Conservation (phyloP, 2,888 invertebrate genomes). For the Lordiphosa fenestrarum region DNA sequence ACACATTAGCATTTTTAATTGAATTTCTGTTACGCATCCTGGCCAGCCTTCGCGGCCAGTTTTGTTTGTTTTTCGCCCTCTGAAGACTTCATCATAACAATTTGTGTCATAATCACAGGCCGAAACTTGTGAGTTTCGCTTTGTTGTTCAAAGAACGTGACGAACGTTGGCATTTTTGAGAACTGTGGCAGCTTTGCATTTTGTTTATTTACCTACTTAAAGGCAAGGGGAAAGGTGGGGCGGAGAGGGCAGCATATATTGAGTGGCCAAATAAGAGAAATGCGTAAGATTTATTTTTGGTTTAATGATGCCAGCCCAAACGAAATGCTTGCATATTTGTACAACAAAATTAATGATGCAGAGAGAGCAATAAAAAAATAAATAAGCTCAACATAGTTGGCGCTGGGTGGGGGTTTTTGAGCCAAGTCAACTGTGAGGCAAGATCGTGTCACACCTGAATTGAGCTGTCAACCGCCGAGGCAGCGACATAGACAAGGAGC, state of each 20-base stretch:
- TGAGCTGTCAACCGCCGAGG: conserved; percentile 44
- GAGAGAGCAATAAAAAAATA: conserved; percentile 25
- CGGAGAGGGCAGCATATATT: conserved; percentile 16
- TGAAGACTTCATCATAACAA: conserved; percentile 20
- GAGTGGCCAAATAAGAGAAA: conserved; percentile 41
- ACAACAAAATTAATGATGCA: conserved; percentile 41
- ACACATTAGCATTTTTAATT: conserved; percentile 59
- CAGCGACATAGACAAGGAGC: conserved; percentile 15
- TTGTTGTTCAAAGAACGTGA: conserved; percentile 43
- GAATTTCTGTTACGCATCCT: conserved; percentile 43
- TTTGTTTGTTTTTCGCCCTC: conserved; percentile 35
- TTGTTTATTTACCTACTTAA: conserved; percentile 45
- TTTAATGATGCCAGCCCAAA: conserved; percentile 40
- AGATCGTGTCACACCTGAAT: conserved; percentile 59
- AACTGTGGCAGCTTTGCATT: conserved; percentile 49
- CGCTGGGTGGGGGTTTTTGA: conserved; percentile 2
- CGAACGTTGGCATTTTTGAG: conserved; percentile 40
- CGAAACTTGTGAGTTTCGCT: conserved; percentile 25
- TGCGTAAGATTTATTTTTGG: conserved; percentile 62
- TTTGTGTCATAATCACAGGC: conserved; percentile 38
- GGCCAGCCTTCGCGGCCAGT: conserved; percentile 10
- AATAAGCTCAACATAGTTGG: conserved; percentile 39
- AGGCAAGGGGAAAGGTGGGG: conserved; percentile 2
- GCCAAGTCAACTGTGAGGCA: conserved; percentile 8
- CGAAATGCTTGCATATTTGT: conserved; percentile 20